Evolutionary conservation across 2,888 invertebrate species (phyloP), one percentile per base, ranked within the genome.

Genomic region (Andrena trimmerana): DNA sequence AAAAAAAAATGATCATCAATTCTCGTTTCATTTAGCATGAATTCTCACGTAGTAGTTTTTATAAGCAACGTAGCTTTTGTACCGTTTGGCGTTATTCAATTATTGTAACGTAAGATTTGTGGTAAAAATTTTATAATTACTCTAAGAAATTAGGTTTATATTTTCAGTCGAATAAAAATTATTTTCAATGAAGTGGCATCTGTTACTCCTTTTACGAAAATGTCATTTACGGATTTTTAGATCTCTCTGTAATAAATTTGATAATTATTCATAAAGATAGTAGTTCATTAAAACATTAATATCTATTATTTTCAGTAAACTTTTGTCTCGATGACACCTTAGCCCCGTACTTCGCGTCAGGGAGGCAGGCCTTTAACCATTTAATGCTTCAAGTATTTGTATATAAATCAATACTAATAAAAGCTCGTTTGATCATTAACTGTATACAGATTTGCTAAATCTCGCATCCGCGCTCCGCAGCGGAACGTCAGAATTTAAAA

Each of bases 101-200:
- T 89, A 90, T 86, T 89, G 90, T 91, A 90, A 91, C 90, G 90
- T 91, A 91, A 90, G 90, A 91, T 88, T 90, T 91, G 90, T 90
- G 88, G 89, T 91, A 84, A 90, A 85, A 85, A 85, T 91, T 91
- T 88, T 88, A 88, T 82, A 92, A 42, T 92, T 92, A 91, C 90
- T 90, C 88, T 92, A 92, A 92, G 90, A 87, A 42, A 91, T 90
- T 93, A 91, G 90, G 91, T 91, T 93, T 92, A 92, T 92, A 92
- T 90, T 91, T 93, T 92, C 91, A 91, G 90, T 92, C 90, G 91
- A 91, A 93, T 91, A 93, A 92, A 93, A 92, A 90, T 93, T 93
- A 93, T 93, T 93, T 93, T 92, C 92, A 91, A 91, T 86, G 87
- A 92, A 91, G 72, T 81, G 84, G 67, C 78, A 80, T 85, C 66